Base-by-base conservation (phyloP, 2,797 vertebrate genomes). In the Synaphobranchus kaupii region DNA sequence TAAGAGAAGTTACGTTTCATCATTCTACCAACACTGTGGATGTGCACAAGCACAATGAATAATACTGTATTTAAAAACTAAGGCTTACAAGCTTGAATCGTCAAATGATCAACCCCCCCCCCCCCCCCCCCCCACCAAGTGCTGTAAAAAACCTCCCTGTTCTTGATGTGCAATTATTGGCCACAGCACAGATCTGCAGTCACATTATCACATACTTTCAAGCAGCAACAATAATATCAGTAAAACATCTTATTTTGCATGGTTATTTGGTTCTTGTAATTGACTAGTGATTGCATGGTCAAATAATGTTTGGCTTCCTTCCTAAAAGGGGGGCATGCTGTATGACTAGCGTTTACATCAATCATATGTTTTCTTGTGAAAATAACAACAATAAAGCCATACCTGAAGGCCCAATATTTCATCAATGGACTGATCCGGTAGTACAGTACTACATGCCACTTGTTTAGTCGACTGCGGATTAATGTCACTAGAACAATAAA, bases 331-430 rank as follows among this genome's bases (percentile, higher is more conserved):
- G 56, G 54, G 3, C 15, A 58, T 20, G 52, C 12, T 54, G 4
- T 58, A 58, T 58, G 10, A 54, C 15, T 58, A 20, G 17, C 15
- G 20, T 58, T 12, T 58, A 58, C 56, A 58, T 58, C 56, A 58
- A 17, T 17, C 56, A 58, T 20, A 17, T n/a, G n/a, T 12, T 48
- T 81, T 48, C 17, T 50, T 2, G 17, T 81, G 44, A 81, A 44
- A 50, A 48, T 81, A 48, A 10, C 6, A 34, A 47, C 15, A 44
- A 34, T 50, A 28, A 80, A 80, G 44, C 15, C 78, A 85, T 92
- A 99, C 99, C 97, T 98, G 98, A 89, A 99, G 95, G 89, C 98
- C 98, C 2, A 99, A 94, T 84, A 99, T 98, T 94, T 99, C 98
- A 96, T 99, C 99, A 90, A 99, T 98, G 0, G 98, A 99, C 90